These are phyloP conservation scores for Nothoprocta perdicaria DNA, from an alignment of 2,113 vertebrate species.

Conservation along the genomic window DNA sequence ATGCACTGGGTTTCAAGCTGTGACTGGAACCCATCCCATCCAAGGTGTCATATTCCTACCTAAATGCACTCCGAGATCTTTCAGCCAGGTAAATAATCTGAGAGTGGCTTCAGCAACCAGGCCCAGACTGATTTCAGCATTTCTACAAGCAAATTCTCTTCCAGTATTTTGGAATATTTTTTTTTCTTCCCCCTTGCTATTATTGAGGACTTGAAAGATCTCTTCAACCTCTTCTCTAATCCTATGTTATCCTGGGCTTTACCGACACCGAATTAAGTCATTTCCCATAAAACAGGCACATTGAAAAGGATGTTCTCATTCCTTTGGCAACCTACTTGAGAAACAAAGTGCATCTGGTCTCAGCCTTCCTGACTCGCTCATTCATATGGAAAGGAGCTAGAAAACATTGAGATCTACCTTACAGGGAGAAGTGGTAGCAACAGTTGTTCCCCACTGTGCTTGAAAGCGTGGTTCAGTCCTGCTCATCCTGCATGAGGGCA, in stretches of 20 bases:
- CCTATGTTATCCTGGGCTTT: neutral
- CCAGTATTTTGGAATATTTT: neutral
- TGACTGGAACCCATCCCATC: neutral
- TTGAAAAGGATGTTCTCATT: neutral
- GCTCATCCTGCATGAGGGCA: fast-evolving
- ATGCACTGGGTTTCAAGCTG: neutral
- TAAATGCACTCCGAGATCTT: neutral
- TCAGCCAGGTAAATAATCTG: neutral
- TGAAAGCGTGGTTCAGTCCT: neutral
- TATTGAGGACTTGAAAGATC: neutral
- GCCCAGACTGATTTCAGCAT: neutral
- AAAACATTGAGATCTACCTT: neutral
- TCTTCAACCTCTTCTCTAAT: fast-evolving
- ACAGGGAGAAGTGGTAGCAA: neutral
- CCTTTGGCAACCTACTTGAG: neutral
- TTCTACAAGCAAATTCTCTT: neutral
- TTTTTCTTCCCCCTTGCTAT: neutral
- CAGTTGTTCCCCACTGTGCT: neutral
- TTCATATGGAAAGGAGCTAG: neutral
- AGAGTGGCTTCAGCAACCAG: neutral
- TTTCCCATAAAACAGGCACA: neutral
- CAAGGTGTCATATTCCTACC: neutral
- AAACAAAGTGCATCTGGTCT: neutral
- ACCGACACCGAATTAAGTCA: neutral
- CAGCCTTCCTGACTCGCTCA: neutral